Base-by-base conservation (phyloP, 2,113 vertebrate genomes). In the Athene noctua region DNA sequence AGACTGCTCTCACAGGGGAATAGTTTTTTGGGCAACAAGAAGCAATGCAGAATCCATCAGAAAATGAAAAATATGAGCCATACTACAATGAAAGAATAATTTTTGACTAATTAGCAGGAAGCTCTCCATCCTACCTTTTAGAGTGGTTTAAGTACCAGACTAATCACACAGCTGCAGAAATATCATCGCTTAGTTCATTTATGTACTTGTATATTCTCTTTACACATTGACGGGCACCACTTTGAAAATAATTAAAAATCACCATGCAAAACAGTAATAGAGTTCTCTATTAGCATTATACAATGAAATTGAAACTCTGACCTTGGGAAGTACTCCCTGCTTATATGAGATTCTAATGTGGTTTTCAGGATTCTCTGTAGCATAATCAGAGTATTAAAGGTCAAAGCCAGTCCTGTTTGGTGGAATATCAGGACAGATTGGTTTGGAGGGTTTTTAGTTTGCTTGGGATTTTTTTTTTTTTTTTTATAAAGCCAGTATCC, bases 81-180 rank as follows among this genome's bases (percentile, higher is more conserved):
- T 6, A 26, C 22, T n/a, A n/a, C 61, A 86, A 47, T 5, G 22
- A 79, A 90, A 92, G 14, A 86, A 20, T 30, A 1, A 27, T 70
- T 92, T 84, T 18, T 73, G 30, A 15, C 26, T 72, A 71, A 80
- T 61, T 10, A 82, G 27, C 77, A 87, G 27, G 51, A 86, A 82
- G 34, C 2, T 92, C 42, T 38, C 54, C 66, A 66, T 36, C 23
- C 55, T 26, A 79, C 59, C 57, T 47, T 65, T 34, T 26, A 38
- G n/a, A 42, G 15, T 22, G 51, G 13, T 21, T 66, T 22, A 49
- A 57, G 71, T 2, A 47, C 14, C 49, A 42, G 29, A 51, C 38
- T 82, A 80, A 88, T 46, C 83, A 72, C 70, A 59, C 77, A 82
- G 77, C 70, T 92, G 73, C 79, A 94, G 58, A 91, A 94, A 77